Evolutionary conservation across 2,888 invertebrate genomes (phyloP).

Genomic region (Apomyelois bistriatella): DNA sequence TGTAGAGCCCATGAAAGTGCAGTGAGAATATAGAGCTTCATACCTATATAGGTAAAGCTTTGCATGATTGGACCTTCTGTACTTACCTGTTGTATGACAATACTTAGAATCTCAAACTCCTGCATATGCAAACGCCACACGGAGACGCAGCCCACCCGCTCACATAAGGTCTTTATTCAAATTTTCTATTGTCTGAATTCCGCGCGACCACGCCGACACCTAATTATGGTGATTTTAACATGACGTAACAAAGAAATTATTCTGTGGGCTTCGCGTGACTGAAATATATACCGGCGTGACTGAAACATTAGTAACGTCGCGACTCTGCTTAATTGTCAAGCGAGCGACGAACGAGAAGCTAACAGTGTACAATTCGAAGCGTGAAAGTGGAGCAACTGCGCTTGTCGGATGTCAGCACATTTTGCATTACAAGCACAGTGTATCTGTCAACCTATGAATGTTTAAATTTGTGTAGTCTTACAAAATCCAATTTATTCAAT

Average conservation of each 20-base stretch:
- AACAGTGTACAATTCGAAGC: not conserved
- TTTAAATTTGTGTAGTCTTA: too few species aligned
- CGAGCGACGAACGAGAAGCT: not conserved
- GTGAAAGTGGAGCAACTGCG: too few species aligned
- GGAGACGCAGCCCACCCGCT: constrained; percentile 35
- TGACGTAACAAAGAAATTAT: constrained; percentile 14
- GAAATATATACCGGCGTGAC: constrained; percentile 6
- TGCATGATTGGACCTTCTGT: not conserved
- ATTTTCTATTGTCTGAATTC: constrained; percentile 33
- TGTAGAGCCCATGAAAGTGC: not conserved
- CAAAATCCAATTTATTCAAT: too few species aligned
- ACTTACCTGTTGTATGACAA: not conserved
- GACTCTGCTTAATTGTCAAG: not conserved
- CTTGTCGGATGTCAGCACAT: too few species aligned
- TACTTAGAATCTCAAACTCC: constrained; percentile 22
- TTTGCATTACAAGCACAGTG: too few species aligned
- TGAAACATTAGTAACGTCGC: constrained; percentile 8
- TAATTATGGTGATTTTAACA: constrained; percentile 28
- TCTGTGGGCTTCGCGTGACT: constrained; percentile 3
- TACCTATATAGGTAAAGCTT: too few species aligned
- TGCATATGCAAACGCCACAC: constrained; percentile 45
- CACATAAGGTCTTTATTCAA: constrained; percentile 38
- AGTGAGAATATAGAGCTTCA: not conserved
- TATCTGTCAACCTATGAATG: too few species aligned
- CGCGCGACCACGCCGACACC: constrained; percentile 21